Percentiles rank a stretch among this genome's conserved stretches.
phyloP scores from a whole-genome alignment of 2,888 invertebrate genomes.

The Apoda limacodes region DNA sequence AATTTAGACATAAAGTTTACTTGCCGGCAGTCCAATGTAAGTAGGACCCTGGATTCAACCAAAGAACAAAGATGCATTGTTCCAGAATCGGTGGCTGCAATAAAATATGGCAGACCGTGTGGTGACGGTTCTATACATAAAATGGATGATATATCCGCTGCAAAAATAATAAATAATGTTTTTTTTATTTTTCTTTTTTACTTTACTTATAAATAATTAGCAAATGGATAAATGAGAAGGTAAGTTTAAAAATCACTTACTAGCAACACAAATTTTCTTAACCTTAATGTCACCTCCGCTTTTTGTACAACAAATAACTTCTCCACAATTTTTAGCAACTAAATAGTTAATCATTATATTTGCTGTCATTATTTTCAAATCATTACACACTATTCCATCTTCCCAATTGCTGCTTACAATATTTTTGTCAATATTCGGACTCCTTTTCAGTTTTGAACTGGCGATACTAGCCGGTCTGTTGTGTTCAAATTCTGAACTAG shows the following conservation, averaged over 20 bases:
- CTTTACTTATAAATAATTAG: neutral
- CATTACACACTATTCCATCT: constrained; percentile 36
- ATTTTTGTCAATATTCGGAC: too few species aligned
- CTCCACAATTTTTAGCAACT: constrained; percentile 48
- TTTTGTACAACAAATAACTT: constrained; percentile 42
- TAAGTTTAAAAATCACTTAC: constrained; percentile 30
- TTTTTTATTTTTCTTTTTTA: too few species aligned
- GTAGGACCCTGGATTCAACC: constrained; percentile 39
- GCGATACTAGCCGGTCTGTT: constrained; percentile 42
- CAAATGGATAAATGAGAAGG: too few species aligned
- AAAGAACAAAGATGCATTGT: constrained; percentile 45
- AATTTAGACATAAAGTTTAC: too few species aligned
- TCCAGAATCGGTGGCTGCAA: constrained; percentile 49
- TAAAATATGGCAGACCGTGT: constrained; percentile 35
- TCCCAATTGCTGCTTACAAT: too few species aligned
- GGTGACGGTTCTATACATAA: constrained; percentile 38
- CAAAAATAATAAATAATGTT: constrained; percentile 12
- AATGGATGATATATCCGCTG: constrained; percentile 41
- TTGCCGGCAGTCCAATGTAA: constrained; percentile 51
- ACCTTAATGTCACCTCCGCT: constrained; percentile 35
- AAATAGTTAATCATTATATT: constrained; percentile 38
- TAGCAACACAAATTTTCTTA: constrained; percentile 33
- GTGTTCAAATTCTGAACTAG: constrained; percentile 25
- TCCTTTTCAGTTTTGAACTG: constrained; percentile 26
- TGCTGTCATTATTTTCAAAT: constrained; percentile 41